A percentile compares a stretch with the other conserved stretches of the same genome.
Evolutionary conservation across 2,888 invertebrate species (phyloP).

Genomic region (Schizaphis graminum): DNA sequence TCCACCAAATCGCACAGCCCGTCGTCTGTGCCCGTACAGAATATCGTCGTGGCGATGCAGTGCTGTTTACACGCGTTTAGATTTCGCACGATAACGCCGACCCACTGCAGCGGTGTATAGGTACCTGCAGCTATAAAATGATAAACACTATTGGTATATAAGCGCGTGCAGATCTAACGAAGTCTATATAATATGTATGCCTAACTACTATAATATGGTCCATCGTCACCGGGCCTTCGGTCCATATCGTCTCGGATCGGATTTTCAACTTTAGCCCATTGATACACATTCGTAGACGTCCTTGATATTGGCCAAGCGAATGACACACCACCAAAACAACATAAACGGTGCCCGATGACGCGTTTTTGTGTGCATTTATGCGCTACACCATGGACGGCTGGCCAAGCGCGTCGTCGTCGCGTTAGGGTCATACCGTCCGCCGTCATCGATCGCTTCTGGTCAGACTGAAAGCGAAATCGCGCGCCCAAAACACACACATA

Average conservation of each 20-base stretch:
- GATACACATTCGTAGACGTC: conserved; percentile 53
- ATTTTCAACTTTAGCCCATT: conserved; percentile 8
- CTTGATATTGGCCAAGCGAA: conserved; percentile 14
- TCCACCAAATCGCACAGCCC: conserved; percentile 39
- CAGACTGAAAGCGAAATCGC: conserved; percentile 61
- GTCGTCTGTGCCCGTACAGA: background rate
- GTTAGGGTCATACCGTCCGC: conserved; percentile 2
- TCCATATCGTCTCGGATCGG: background rate
- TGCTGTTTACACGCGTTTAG: conserved; percentile 8
- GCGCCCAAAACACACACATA: conserved; percentile 39
- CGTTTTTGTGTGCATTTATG: conserved; percentile 40
- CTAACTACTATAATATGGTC: background rate
- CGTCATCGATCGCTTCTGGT: conserved; percentile 59
- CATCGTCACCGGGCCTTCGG: background rate
- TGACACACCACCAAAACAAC: background rate
- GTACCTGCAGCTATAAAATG: background rate
- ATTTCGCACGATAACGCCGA: conserved; percentile 20
- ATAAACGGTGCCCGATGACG: conserved; percentile 33
- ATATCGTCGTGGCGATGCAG: background rate
- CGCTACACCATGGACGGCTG: conserved; percentile 56
- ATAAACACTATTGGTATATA: background rate
- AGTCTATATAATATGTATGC: background rate
- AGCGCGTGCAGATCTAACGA: background rate
- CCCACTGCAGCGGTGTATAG: background rate
- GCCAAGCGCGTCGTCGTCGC: conserved; percentile 60